Base-by-base conservation (phyloP, 2,888 invertebrate species). In the Drosophila emarginata region DNA sequence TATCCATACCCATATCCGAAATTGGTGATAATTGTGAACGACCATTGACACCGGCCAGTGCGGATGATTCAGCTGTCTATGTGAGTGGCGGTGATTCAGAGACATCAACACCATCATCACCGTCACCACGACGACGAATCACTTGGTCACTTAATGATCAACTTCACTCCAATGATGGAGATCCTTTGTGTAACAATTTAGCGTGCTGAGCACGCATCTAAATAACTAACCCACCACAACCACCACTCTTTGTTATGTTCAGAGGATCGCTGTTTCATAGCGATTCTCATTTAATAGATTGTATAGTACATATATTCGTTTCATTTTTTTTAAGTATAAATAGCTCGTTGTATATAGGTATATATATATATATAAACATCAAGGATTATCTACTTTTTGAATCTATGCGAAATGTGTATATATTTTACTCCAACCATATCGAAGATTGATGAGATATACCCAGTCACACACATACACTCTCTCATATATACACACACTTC, bases 1-100 rank as follows among this genome's bases (percentile, higher is more conserved):
- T 71, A 0, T 60, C 85, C 40, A 86, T 88, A 72, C 91, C 91
- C 61, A 91, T 91, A 50, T 91, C 91, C 6, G 91, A 91, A 71
- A 91, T 91, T 53, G 91, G 91, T 9, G 88, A 71, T 21, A 76
- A 53, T 23, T 78, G 77, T 45, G 87, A 86, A 9, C 72, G 89
- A 2, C 61, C 90, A 0, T 21, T 78, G 28, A 90, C 89, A 3
- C 88, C 90, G 7, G 61, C 67, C 56, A 79, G 73, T 56, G 76
- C 78, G 9, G 87, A 90, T 58, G 90, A 90, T 51, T 86, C 89
- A 3, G 89, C 90, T 0, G 87, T 89, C 0, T 90, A 71, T 68
- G 76, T 85, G 2, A 74, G 75, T 40, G 76, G 80, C 7, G 76
- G 72, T 26, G 83, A 77, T 7, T 81, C 78, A 1, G 77, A 67